These are phyloP conservation scores for Rattus rattus DNA, from an alignment of 2,113 vertebrate species.

Conservation along the genomic window DNA sequence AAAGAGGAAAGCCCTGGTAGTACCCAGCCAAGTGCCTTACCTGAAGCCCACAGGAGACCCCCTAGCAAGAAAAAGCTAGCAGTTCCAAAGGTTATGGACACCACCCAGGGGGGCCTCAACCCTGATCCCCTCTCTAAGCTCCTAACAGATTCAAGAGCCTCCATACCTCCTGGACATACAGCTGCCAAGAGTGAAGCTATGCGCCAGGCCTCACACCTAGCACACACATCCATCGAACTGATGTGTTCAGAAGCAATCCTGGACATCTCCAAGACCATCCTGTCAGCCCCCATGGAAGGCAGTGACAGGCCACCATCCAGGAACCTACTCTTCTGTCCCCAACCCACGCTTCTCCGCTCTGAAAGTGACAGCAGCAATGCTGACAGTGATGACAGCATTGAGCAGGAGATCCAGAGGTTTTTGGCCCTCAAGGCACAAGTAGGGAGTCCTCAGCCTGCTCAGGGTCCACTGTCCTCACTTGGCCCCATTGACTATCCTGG, in stretches of 20 bases:
- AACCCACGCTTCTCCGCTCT: constrained; percentile 61
- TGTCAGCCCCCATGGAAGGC: constrained; percentile 88
- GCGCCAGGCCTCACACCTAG: constrained; percentile 81
- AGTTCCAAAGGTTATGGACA: constrained; percentile 70
- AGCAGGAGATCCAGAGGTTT: constrained; percentile 95
- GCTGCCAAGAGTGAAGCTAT: constrained; percentile 55
- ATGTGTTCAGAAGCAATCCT: constrained; percentile 98
- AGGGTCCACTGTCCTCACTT: constrained; percentile 39
- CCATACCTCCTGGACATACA: constrained; percentile 28
- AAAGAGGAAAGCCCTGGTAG: constrained; percentile 69
- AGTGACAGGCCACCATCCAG: constrained; percentile 40
- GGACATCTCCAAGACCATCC: constrained; percentile 96
- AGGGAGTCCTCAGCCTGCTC: constrained; percentile 72
- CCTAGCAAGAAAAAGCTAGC: constrained; percentile 84
- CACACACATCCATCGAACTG: constrained; percentile 93
- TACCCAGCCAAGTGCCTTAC: constrained; percentile 81
- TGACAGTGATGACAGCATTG: constrained; percentile 97
- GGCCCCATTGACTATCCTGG: not conserved
- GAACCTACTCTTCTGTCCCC: constrained; percentile 70
- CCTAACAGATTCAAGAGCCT: constrained; percentile 73
- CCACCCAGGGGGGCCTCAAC: constrained; percentile 26
- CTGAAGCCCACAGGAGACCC: constrained; percentile 78
- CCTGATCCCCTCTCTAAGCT: constrained; percentile 71
- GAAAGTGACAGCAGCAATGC: constrained; percentile 91
- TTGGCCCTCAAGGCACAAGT: constrained; percentile 94